Percentiles rank a stretch among this genome's conserved stretches.
These are phyloP conservation scores for Apodemus speciosus DNA, from an alignment of 2,113 vertebrate species.

Conservation along the genomic window DNA sequence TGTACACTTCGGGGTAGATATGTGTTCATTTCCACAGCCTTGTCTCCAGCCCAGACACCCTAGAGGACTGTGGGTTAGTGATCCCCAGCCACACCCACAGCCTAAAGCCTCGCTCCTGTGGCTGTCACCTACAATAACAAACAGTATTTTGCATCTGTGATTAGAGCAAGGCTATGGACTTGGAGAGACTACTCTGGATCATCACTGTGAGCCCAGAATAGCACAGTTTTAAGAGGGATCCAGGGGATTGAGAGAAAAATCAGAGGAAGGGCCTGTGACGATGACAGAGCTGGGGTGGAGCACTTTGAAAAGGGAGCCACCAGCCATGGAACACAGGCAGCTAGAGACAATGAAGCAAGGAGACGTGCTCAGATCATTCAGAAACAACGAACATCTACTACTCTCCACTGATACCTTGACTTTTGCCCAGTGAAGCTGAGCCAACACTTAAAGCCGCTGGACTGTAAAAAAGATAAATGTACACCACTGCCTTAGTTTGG, in stretches of 20 bases:
- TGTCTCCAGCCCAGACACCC: background rate
- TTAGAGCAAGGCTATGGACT: background rate
- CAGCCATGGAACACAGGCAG: background rate
- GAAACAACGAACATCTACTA: background rate
- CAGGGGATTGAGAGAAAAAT: background rate
- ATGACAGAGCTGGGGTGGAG: background rate
- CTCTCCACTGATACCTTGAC: background rate
- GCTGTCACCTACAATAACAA: background rate
- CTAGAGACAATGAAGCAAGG: background rate
- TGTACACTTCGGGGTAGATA: background rate
- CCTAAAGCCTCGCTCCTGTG: background rate
- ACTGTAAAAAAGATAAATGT: background rate
- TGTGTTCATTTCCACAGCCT: background rate
- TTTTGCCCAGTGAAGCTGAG: background rate
- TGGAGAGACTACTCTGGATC: background rate
- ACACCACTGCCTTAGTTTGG: background rate
- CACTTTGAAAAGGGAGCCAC: background rate
- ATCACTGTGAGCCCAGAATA: background rate
- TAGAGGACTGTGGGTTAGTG: background rate
- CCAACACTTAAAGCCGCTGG: background rate
- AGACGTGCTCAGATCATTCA: background rate
- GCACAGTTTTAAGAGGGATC: background rate
- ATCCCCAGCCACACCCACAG: background rate
- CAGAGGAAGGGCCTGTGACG: background rate
- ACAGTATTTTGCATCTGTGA: background rate